These are phyloP conservation scores for Sylvilagus bachmani DNA, from an alignment of 2,113 vertebrate species.

Conservation along the genomic window DNA sequence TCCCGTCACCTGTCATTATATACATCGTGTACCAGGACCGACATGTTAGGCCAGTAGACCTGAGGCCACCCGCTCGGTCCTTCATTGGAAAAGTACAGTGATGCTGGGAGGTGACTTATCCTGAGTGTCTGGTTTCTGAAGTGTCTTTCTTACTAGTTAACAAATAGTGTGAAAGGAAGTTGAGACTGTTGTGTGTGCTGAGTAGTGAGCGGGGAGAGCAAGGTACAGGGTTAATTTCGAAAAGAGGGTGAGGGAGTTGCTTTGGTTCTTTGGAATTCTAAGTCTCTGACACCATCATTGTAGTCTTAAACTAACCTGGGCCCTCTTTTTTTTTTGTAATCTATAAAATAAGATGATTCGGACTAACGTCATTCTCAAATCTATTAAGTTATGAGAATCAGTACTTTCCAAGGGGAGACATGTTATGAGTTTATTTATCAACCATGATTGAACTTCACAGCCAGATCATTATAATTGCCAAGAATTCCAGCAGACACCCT, in stretches of 20 bases:
- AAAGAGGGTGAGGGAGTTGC: background rate
- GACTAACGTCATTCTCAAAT: constrained; percentile 47
- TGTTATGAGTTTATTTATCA: constrained; percentile 65
- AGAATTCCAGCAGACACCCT: background rate
- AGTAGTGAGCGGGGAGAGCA: background rate
- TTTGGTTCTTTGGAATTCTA: background rate
- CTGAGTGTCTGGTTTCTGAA: background rate
- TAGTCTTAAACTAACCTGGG: background rate
- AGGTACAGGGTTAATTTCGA: constrained; percentile 9
- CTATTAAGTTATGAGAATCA: constrained; percentile 12
- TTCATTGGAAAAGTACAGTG: background rate
- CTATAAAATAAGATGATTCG: constrained; percentile 37
- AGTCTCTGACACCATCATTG: background rate
- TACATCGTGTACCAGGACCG: background rate
- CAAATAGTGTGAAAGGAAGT: background rate
- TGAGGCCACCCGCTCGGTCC: background rate
- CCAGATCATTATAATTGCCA: background rate
- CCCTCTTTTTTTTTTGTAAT: background rate
- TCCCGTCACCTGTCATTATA: constrained; percentile 31
- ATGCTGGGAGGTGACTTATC: background rate
- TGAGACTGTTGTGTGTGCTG: background rate
- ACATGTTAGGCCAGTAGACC: background rate
- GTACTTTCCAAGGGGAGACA: background rate
- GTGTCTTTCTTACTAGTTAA: background rate
- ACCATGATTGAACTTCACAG: background rate